These are phyloP conservation scores for Macrosoma leucophasiata DNA, from an alignment of 2,888 invertebrate species.

Conservation along the genomic window DNA sequence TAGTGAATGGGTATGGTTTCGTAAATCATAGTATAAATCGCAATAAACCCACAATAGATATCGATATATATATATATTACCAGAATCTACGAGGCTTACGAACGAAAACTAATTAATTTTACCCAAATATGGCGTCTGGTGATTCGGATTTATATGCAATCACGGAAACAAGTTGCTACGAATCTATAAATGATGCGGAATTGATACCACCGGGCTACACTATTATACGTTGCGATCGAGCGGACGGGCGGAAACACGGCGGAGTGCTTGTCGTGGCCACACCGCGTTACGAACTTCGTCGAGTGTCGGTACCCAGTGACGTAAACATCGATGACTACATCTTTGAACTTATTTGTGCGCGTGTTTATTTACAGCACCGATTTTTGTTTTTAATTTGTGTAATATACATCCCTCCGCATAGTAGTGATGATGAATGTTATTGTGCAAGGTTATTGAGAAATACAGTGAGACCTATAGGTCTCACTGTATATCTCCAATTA, in stretches of 20 bases:
- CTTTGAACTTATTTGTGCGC: no score
- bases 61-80: not conserved
- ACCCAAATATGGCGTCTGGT: slow-evolving; percentile 3
- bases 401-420: no score
- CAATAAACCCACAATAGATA: slow-evolving; percentile 1
- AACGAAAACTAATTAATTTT: no score
- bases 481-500: no score
- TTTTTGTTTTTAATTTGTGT: no score
- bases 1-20: slow-evolving; percentile 18
- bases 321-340: slow-evolving; percentile 12
- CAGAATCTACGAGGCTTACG: slow-evolving; percentile 6
- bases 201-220: slow-evolving; percentile 6
- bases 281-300: slow-evolving; percentile 16
- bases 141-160: slow-evolving; percentile 22
- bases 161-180: slow-evolving; percentile 22
- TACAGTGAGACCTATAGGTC: no score
- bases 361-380: no score
- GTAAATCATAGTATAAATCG: slow-evolving; percentile 1
- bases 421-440: no score
- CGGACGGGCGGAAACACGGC: slow-evolving; percentile 19
- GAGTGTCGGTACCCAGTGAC: slow-evolving; percentile 10
- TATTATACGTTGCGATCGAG: slow-evolving; percentile 22
- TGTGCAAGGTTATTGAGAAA: no score
- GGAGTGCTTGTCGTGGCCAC: slow-evolving; percentile 18
- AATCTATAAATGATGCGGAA: slow-evolving; percentile 5